Conservation (phyloP, 1,140 invertebrate genomes). For the Arion vulgaris region DNA sequence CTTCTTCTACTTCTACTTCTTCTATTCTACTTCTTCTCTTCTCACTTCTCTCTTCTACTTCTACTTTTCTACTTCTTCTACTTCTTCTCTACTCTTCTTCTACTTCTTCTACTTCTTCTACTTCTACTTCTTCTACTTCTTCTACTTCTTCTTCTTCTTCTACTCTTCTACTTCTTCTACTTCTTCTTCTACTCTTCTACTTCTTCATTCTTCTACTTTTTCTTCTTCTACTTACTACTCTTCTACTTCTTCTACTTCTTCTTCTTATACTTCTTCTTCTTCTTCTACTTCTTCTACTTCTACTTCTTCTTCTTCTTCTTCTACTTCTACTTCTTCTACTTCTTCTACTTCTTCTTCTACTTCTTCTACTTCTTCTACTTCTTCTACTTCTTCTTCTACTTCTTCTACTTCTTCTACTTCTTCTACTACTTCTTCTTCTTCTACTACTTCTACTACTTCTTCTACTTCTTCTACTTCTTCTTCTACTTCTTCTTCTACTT, state of each 20-base stretch:
- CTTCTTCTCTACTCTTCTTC: too few relatives aligned
- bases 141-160: too few relatives aligned
- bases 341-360: constrained; percentile 16
- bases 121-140: too few relatives aligned
- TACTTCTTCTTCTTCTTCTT: constrained; percentile 14
- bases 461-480: constrained; percentile 3
- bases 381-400: constrained; percentile 4
- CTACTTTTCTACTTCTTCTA: not conserved
- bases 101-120: too few relatives aligned
- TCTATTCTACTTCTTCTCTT: too few relatives aligned
- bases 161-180: not conserved
- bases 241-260: too few relatives aligned
- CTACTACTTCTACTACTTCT: constrained; percentile 18
- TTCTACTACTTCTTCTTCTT: constrained; percentile 7
- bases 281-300: constrained; percentile 9
- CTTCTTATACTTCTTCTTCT: too few relatives aligned
- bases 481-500: constrained; percentile 17
- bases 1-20: too few relatives aligned
- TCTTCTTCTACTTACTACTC: too few relatives aligned
- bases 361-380: constrained; percentile 9
- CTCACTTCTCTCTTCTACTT: too few relatives aligned
- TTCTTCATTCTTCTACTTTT: too few relatives aligned
- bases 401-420: constrained; percentile 11
- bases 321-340: constrained; percentile 19
- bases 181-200: too few relatives aligned